Conservation (phyloP, 2,797 vertebrate species). For the Petrocephalus schoutedeni region DNA sequence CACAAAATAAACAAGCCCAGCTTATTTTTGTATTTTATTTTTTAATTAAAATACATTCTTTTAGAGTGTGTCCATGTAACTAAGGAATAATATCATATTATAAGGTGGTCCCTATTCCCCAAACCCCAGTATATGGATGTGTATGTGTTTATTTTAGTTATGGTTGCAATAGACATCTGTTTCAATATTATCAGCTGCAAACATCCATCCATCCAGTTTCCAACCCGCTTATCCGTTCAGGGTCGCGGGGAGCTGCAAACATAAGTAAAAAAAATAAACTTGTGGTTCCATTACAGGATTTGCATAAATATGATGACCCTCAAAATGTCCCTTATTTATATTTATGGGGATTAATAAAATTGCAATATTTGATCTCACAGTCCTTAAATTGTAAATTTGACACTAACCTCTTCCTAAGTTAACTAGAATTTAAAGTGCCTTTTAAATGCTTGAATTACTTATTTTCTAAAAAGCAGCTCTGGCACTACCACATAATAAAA, state of each 20-base stretch:
- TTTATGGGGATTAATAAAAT: conserved; percentile 1
- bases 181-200: neutral
- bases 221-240: no score
- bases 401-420: neutral
- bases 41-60: neutral
- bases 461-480: conserved; percentile 10
- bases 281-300: neutral
- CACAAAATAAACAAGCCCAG: neutral
- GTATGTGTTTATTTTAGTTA: neutral
- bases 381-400: neutral
- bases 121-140: neutral
- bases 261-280: neutral
- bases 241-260: neutral
- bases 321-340: neutral
- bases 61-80: neutral
- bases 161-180: neutral
- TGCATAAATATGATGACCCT: neutral
- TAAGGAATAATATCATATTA: neutral
- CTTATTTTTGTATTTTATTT: neutral
- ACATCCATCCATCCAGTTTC: no score
- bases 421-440: neutral
- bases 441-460: neutral
- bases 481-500: neutral
- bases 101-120: neutral
- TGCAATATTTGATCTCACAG: neutral